Evolutionary conservation across 1,140 invertebrate species (phyloP).

Genomic region (Cylas formicarius): DNA sequence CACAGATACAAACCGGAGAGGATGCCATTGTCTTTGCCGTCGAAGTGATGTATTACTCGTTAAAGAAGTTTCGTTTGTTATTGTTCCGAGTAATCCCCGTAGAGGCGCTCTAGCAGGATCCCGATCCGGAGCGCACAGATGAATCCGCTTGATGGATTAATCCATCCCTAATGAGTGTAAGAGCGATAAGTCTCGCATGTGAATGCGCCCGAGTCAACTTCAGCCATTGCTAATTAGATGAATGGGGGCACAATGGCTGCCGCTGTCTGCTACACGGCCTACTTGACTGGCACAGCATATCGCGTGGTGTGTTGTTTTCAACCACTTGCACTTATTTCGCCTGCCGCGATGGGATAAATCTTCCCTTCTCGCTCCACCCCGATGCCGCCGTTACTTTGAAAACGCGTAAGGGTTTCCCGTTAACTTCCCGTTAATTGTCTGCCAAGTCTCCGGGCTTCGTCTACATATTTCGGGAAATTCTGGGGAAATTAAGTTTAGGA

Average conservation of each 20-base stretch:
- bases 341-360: slow-evolving; percentile 20
- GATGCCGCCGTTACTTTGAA: too few relatives aligned
- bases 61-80: slow-evolving; percentile 16
- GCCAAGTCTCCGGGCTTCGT: too few relatives aligned
- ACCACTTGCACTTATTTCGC: slow-evolving; percentile 26
- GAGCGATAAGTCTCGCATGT: slow-evolving; percentile 39
- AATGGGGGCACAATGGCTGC: slow-evolving; percentile 29
- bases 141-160: slow-evolving; percentile 33
- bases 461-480: too few relatives aligned
- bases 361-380: slow-evolving; percentile 17
- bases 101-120: too few relatives aligned
- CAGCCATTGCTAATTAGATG: slow-evolving; percentile 39
- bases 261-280: slow-evolving; percentile 22
- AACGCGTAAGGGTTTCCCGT: too few relatives aligned
- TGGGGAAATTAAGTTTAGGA: too few relatives aligned
- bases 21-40: slow-evolving; percentile 16
- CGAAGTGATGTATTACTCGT: slow-evolving; percentile 19
- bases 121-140: slow-evolving; percentile 14
- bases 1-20: too few relatives aligned
- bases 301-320: slow-evolving; percentile 28
- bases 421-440: too few relatives aligned
- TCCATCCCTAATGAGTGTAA: slow-evolving; percentile 36
- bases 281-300: slow-evolving; percentile 31
- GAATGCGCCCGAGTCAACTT: slow-evolving; percentile 31
- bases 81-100: slow-evolving; percentile 10